Evolutionary conservation across 2,797 vertebrate genomes (phyloP).

Genomic region (Gouania willdenowi): DNA sequence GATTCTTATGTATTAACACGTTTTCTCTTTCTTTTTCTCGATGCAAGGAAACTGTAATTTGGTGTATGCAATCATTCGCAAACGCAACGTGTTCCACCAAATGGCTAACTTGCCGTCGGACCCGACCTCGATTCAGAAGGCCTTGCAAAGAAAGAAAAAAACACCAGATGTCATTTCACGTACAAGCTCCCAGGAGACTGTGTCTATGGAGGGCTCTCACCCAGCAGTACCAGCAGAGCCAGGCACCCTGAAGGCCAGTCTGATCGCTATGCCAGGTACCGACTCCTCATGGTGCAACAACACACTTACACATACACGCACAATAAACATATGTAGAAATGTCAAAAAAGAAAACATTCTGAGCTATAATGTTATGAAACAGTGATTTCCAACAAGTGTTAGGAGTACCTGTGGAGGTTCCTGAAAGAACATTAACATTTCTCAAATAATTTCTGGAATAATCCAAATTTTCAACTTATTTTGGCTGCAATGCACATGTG

Average conservation of each 20-base stretch:
- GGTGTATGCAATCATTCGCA: conserved; percentile 97
- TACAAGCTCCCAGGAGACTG: conserved; percentile 87
- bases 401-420: too few relatives aligned
- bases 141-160: conserved; percentile 87
- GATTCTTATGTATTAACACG: too few relatives aligned
- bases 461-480: too few relatives aligned
- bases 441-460: too few relatives aligned
- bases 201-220: conserved; percentile 93
- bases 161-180: conserved; percentile 86
- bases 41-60: conserved; percentile 79
- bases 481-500: too few relatives aligned
- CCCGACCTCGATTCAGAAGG: conserved; percentile 85
- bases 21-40: neutral
- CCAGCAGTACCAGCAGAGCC: conserved; percentile 93
- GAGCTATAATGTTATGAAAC: too few relatives aligned
- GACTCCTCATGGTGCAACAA: too few relatives aligned
- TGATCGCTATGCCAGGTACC: conserved; percentile 91
- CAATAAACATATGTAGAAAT: too few relatives aligned
- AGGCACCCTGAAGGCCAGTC: conserved; percentile 89
- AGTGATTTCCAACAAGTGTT: too few relatives aligned
- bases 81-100: conserved; percentile 93
- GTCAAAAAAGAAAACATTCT: too few relatives aligned
- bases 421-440: too few relatives aligned
- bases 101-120: conserved; percentile 92
- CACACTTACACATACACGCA: too few relatives aligned